Evolutionary conservation across 2,113 vertebrate species (phyloP).

Genomic region (Tichodroma muraria): DNA sequence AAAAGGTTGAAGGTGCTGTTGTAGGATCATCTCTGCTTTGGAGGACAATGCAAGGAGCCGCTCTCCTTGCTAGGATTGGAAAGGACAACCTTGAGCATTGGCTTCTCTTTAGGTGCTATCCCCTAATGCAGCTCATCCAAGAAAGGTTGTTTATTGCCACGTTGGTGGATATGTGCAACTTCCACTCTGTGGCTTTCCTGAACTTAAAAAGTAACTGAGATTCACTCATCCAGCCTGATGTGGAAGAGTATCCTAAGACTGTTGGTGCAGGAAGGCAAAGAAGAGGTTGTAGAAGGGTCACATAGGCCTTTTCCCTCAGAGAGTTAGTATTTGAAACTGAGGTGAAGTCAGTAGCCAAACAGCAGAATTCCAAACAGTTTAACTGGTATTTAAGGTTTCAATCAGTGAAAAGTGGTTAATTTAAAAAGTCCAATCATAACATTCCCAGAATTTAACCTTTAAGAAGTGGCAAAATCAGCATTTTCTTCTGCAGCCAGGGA

Average conservation of each 20-base stretch:
- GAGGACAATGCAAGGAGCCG: not conserved
- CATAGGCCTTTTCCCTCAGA: fast-evolving
- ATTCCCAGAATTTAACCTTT: not conserved
- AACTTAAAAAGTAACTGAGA: not conserved
- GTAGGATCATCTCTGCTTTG: not conserved
- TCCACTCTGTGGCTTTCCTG: not conserved
- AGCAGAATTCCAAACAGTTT: not conserved
- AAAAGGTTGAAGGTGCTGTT: not conserved
- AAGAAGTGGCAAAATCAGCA: not conserved
- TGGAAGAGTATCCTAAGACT: not conserved
- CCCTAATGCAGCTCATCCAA: not conserved
- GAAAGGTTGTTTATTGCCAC: not conserved
- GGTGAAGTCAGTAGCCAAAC: not conserved
- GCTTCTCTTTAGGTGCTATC: not conserved
- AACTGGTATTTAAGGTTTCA: not conserved
- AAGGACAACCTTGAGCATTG: not conserved
- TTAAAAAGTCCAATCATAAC: not conserved
- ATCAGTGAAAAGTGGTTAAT: not conserved
- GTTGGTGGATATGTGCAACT: not conserved
- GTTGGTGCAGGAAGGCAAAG: not conserved
- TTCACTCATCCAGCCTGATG: not conserved
- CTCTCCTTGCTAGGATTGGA: not conserved
- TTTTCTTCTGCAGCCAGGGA: not conserved
- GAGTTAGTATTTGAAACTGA: not conserved
- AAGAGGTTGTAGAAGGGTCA: not conserved